Percentiles rank a stretch among this genome's conserved stretches.
phyloP scores from a whole-genome alignment of 2,888 invertebrate species.

The Oscheius sp. region DNA sequence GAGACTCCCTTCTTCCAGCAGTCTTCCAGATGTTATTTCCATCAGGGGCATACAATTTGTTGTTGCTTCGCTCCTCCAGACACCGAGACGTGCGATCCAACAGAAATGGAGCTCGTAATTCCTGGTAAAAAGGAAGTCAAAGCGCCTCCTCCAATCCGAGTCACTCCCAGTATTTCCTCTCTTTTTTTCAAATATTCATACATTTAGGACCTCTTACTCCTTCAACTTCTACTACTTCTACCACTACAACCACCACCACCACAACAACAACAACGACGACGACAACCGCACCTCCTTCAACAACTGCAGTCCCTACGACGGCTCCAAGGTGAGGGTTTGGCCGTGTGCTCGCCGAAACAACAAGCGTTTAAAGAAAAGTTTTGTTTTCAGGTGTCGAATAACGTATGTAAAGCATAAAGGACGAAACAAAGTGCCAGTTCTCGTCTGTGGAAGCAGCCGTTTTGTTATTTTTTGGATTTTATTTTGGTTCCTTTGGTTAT shows the following conservation, averaged over 20 bases:
- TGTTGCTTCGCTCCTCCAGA: slow-evolving; percentile 53
- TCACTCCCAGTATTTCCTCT: slow-evolving; percentile 31
- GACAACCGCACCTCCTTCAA: slow-evolving; percentile 25
- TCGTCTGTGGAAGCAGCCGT: neutral
- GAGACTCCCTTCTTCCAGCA: neutral
- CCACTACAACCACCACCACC: slow-evolving; percentile 26
- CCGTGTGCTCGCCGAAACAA: neutral
- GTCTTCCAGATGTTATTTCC: slow-evolving; percentile 42
- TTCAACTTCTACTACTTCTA: slow-evolving; percentile 29
- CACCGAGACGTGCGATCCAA: slow-evolving; percentile 49
- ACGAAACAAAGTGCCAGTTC: slow-evolving; percentile 13
- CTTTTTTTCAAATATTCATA: neutral
- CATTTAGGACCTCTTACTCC: slow-evolving; percentile 27
- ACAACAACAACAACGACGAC: slow-evolving; percentile 32
- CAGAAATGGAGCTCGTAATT: slow-evolving; percentile 50
- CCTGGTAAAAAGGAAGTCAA: slow-evolving; percentile 33
- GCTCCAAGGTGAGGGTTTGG: neutral
- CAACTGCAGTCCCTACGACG: slow-evolving; percentile 34
- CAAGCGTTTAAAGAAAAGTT: neutral
- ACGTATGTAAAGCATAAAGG: slow-evolving; percentile 37
- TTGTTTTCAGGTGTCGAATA: slow-evolving; percentile 40
- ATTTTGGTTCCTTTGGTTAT: too few relatives aligned
- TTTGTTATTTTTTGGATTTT: slow-evolving; percentile 14
- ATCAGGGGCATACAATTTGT: slow-evolving; percentile 53
- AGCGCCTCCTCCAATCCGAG: slow-evolving; percentile 30